Conservation (phyloP, 37 sponge, comb jelly and placozoan species). For the Eunapius fragilis region DNA sequence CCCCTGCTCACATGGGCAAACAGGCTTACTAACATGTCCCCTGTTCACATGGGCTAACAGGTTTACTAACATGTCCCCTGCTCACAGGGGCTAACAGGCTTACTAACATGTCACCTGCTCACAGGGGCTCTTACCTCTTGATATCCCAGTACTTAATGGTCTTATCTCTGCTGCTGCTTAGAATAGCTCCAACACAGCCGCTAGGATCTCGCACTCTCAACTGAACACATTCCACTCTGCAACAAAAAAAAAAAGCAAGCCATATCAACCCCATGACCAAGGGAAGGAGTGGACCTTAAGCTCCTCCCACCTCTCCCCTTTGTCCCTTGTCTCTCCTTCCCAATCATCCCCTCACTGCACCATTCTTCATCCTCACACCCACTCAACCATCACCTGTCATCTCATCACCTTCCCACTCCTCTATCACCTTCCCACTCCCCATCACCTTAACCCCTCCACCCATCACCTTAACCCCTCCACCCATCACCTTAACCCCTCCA, state of each 20-base stretch:
- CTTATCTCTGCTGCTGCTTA: conserved; percentile 56
- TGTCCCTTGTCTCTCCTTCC: too few species aligned
- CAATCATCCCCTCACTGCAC: too few species aligned
- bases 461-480: too few species aligned
- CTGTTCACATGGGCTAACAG: background rate
- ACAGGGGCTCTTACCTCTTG: conserved; percentile 27
- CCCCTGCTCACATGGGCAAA: too few species aligned
- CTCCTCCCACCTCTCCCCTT: background rate
- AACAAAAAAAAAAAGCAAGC: background rate
- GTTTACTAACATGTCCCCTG: background rate
- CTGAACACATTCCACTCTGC: conserved; percentile 65
- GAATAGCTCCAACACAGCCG: background rate
- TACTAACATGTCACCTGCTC: background rate
- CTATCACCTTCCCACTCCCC: background rate
- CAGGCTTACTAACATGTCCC: too few species aligned
- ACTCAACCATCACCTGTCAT: too few species aligned
- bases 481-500: too few species aligned
- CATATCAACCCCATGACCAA: too few species aligned
- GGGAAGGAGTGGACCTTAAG: too few species aligned
- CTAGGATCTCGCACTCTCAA: conserved; percentile 16
- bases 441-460: too few species aligned
- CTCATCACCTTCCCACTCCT: too few species aligned
- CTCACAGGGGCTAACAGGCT: background rate
- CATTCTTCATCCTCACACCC: too few species aligned
- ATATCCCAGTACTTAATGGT: conserved; percentile 66